phyloP scores from a whole-genome alignment of 1,140 invertebrate species.

The Drosophila navojoa region DNA sequence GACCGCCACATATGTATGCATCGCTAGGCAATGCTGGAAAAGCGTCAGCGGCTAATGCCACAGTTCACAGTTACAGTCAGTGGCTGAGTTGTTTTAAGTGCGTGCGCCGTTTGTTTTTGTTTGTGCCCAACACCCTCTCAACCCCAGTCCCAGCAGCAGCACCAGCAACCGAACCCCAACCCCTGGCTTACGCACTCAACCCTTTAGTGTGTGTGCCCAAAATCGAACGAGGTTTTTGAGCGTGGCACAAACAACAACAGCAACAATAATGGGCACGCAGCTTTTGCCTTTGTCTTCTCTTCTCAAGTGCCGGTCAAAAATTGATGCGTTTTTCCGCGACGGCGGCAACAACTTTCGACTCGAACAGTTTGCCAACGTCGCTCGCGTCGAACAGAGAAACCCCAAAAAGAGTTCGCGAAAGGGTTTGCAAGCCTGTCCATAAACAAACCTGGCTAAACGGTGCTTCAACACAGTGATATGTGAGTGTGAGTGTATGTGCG shows the following conservation, averaged over 20 bases:
- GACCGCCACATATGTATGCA: background rate
- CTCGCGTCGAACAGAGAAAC: slow-evolving; percentile 57
- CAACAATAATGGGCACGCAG: slow-evolving; percentile 67
- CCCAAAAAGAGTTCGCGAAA: slow-evolving; percentile 33
- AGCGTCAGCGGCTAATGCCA: slow-evolving; percentile 13
- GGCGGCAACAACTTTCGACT: slow-evolving; percentile 48
- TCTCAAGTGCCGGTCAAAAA: slow-evolving; percentile 73
- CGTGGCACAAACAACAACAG: slow-evolving; percentile 13
- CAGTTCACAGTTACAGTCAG: slow-evolving; percentile 1
- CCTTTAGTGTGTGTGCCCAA: slow-evolving; percentile 58
- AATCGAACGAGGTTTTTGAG: slow-evolving; percentile 75
- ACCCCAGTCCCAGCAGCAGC: slow-evolving; percentile 8
- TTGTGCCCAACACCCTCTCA: slow-evolving; percentile 31
- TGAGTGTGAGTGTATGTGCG: slow-evolving; percentile 2
- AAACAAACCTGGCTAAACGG: slow-evolving; percentile 13
- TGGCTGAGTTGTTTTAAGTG: slow-evolving; percentile 56
- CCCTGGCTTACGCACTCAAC: slow-evolving; percentile 51
- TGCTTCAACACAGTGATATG: background rate
- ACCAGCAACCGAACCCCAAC: slow-evolving; percentile 11
- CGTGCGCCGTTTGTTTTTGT: slow-evolving; percentile 67
- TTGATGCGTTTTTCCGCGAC: slow-evolving; percentile 78
- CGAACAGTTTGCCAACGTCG: slow-evolving; percentile 72
- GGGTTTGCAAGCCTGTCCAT: background rate
- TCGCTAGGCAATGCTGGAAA: slow-evolving; percentile 9
- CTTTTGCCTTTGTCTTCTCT: slow-evolving; percentile 76